These are phyloP conservation scores for Megalonaias nervosa DNA, from an alignment of 1,140 invertebrate species.

Conservation along the genomic window DNA sequence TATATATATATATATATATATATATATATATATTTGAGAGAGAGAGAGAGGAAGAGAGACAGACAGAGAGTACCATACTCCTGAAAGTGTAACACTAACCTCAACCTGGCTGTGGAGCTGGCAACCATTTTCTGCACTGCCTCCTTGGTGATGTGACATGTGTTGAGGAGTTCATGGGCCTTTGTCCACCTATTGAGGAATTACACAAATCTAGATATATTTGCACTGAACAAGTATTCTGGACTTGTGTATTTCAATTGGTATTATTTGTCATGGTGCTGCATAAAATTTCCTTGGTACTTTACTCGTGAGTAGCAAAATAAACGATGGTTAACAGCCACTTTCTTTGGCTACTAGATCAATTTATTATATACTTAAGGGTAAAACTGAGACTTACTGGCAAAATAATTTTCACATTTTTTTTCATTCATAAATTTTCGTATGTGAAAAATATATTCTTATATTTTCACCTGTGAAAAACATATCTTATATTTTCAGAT, in stretches of 20 bases:
- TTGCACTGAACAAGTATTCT: not conserved
- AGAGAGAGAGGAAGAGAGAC: too few relatives aligned
- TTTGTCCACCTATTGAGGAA: slow-evolving; percentile 71
- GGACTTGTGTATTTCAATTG: not conserved
- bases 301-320: not conserved
- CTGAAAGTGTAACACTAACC: slow-evolving; percentile 45
- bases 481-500: too few relatives aligned
- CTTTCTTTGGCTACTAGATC: not conserved
- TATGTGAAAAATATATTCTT: too few relatives aligned
- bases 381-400: too few relatives aligned
- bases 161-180: slow-evolving; percentile 78
- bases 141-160: slow-evolving; percentile 76
- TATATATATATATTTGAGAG: too few relatives aligned
- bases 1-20: too few relatives aligned
- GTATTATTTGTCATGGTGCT: not conserved
- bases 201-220: slow-evolving; percentile 16
- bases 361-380: too few relatives aligned
- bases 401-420: too few relatives aligned
- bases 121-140: slow-evolving; percentile 76
- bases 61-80: not conserved
- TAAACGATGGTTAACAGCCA: not conserved
- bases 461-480: too few relatives aligned
- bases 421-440: too few relatives aligned
- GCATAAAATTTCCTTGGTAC: not conserved
- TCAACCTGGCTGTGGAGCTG: slow-evolving; percentile 68